phyloP scores from a whole-genome alignment of 2,797 vertebrate species.

The Atherinosoma microstoma region DNA sequence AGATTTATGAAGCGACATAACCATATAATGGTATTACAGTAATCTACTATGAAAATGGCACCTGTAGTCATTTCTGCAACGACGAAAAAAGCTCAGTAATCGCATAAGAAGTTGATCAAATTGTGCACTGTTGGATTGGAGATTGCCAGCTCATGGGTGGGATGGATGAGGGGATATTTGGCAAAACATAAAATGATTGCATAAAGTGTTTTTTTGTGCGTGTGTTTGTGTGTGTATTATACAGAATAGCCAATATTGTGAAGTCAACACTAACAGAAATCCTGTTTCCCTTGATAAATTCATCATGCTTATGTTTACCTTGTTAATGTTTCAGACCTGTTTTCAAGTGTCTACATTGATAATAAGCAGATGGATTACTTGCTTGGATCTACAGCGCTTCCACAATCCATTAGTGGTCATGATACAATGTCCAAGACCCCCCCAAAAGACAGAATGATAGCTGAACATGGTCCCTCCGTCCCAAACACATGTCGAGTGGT shows the following conservation, averaged over 20 bases:
- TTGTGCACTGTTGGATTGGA: conserved; percentile 46
- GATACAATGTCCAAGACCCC: conserved; percentile 25
- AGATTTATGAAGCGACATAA: conserved; percentile 42
- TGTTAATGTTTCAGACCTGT: not conserved
- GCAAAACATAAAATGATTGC: conserved; percentile 19
- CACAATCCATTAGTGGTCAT: conserved; percentile 12
- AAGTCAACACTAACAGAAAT: not conserved
- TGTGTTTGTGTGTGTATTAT: not conserved
- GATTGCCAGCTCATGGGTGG: conserved; percentile 18
- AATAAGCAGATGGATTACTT: conserved; percentile 14
- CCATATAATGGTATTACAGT: conserved; percentile 68
- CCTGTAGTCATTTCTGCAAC: conserved; percentile 45
- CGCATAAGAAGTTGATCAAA: conserved; percentile 50
- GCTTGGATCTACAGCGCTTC: not conserved
- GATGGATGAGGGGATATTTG: conserved; percentile 11
- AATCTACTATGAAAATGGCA: conserved; percentile 58
- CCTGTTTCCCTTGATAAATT: not conserved
- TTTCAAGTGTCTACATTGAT: not conserved
- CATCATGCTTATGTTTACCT: conserved; percentile 2
- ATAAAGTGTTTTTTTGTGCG: not conserved
- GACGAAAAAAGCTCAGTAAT: conserved; percentile 59
- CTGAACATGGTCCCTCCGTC: conserved; percentile 51
- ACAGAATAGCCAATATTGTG: not conserved
- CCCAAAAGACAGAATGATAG: conserved; percentile 49
- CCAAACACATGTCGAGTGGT: conserved; percentile 62